These are phyloP conservation scores for Drosophila neonasuta DNA, from an alignment of 2,888 invertebrate genomes.

Conservation along the genomic window DNA sequence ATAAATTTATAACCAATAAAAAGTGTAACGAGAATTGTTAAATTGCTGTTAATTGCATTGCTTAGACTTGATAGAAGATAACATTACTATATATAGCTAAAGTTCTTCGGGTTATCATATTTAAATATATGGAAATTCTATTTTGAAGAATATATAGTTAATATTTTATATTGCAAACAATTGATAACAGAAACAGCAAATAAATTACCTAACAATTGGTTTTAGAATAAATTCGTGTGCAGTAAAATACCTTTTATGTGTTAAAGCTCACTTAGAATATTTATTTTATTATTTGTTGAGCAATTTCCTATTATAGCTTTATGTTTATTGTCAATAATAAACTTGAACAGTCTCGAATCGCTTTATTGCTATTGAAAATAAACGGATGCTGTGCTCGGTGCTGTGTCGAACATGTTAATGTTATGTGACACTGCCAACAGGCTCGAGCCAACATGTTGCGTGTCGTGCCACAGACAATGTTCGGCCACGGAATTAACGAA, in stretches of 20 bases:
- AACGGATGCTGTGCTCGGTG: conserved; percentile 11
- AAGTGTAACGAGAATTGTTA: neutral
- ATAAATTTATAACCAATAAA: neutral
- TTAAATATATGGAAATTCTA: too few relatives aligned
- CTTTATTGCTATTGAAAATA: conserved; percentile 5
- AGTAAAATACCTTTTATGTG: neutral
- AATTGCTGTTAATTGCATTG: neutral
- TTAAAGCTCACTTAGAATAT: neutral
- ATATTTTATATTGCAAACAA: too few relatives aligned
- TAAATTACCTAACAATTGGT: too few relatives aligned
- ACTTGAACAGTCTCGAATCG: neutral
- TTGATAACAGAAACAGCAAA: too few relatives aligned
- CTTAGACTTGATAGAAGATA: neutral
- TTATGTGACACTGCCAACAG: too few relatives aligned
- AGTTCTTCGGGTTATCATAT: too few relatives aligned
- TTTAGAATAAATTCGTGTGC: neutral
- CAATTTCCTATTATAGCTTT: neutral
- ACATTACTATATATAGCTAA: too few relatives aligned
- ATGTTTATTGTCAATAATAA: conserved; percentile 3
- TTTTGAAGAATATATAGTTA: too few relatives aligned
- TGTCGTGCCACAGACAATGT: conserved; percentile 10
- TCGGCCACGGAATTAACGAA: conserved; percentile 21
- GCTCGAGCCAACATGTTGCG: conserved; percentile 32
- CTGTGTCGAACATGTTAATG: neutral
- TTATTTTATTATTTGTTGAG: neutral